Percentiles rank a stretch among this genome's conserved stretches.
phyloP scores from a whole-genome alignment of 2,113 vertebrate genomes.

The Myiozetetes cayanensis region DNA sequence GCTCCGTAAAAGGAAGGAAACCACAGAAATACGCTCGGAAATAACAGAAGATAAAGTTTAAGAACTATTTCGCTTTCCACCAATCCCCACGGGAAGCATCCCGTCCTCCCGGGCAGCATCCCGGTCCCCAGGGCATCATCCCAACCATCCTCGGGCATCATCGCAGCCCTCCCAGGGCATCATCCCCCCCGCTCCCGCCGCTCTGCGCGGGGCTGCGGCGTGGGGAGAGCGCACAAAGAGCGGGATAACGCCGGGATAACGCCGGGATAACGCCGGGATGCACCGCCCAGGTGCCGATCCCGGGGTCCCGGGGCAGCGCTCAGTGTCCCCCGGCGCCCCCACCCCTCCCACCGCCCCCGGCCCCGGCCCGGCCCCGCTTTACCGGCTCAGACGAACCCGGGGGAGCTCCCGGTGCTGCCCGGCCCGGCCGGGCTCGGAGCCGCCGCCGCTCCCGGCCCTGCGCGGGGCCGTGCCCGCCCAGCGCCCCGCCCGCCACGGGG shows the following conservation, averaged over 20 bases:
- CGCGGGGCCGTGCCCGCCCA: too few species aligned
- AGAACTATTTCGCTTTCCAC: background rate
- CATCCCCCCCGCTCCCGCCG: background rate
- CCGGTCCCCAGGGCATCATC: too few species aligned
- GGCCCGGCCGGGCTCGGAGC: too few species aligned
- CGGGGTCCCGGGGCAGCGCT: background rate
- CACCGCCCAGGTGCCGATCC: background rate
- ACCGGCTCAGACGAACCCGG: too few species aligned
- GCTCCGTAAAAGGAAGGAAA: too few species aligned
- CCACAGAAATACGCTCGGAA: fast-evolving
- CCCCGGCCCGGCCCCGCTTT: background rate
- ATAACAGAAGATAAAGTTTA: background rate
- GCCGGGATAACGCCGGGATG: background rate
- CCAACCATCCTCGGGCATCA: too few species aligned
- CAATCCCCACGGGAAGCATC: background rate
- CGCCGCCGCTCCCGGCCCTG: too few species aligned
- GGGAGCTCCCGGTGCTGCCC: too few species aligned
- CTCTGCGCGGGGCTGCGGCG: background rate
- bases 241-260: background rate
- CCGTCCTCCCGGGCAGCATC: background rate
- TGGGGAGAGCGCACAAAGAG: background rate
- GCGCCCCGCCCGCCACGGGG: too few species aligned
- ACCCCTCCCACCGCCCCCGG: background rate
- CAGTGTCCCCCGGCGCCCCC: too few species aligned
- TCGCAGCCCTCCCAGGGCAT: background rate